Evolutionary conservation across 2,888 invertebrate species (phyloP), one percentile per base, ranked within the genome.

Genomic region (Ligdia adustata): DNA sequence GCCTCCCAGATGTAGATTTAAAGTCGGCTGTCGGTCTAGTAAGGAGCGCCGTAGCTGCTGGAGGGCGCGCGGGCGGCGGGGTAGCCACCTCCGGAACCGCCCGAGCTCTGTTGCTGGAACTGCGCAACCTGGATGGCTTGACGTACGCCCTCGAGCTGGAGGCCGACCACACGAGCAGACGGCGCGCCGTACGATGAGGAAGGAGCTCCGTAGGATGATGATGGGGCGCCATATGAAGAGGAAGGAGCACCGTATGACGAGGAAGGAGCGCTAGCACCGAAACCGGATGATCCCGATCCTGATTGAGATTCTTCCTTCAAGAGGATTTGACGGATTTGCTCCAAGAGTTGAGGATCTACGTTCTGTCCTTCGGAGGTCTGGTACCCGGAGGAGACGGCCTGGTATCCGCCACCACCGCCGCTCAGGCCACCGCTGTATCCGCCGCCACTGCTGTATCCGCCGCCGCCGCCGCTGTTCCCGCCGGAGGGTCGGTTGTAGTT

Each of bases 41-140:
- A 92, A 44, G 93, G 93, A 56, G 91, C 93, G 74, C 95, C 95
- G 84, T 95, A 95, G 86, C 93, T 93, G 79, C 94, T 91, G 69
- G 93, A 91, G 55, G 93, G 94, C 54, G 91, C 82, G 64, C 74
- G 72, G 45, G 92, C 91, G 50, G 94, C 91, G 52, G 94, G 54
- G 92, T 92, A 90, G 91, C 93, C 57, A 88, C 92, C 52, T 85
- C 65, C 68, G 35, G 74, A 72, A 32, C 73, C 67, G 39, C 61
- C 66, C 29, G 74, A 72, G 49, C 64, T 92, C 86, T 79, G 90
- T 87, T 96, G 95, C 64, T 94, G 92, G 91, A 94, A 96, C 72
- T 96, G 96, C 28, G 96, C 96, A 56, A 96, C 96, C 80, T 96
- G 96, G 85, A 96, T 95, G 64, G 96, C 96, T 69, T 96, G 96